These are phyloP conservation scores for Girardinichthys multiradiatus DNA, from an alignment of 2,113 vertebrate genomes.

Conservation along the genomic window DNA sequence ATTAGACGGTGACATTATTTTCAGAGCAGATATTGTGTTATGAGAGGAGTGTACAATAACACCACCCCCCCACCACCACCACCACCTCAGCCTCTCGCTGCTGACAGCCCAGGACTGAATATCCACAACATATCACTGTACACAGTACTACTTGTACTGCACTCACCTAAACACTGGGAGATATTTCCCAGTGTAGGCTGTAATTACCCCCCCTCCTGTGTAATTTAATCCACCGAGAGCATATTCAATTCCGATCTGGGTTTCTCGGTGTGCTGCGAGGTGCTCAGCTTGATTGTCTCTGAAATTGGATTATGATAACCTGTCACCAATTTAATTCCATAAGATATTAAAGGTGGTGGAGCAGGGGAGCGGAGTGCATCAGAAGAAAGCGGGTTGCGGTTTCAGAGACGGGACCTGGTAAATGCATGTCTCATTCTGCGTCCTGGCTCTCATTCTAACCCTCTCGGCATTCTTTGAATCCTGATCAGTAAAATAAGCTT, in stretches of 20 bases:
- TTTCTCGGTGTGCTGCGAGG: conserved; percentile 68
- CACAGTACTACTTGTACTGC: conserved; percentile 57
- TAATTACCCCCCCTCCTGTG: conserved; percentile 80
- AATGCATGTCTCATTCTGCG: conserved; percentile 61
- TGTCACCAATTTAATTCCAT: conserved; percentile 83
- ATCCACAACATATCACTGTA: conserved; percentile 68
- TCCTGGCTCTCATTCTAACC: conserved; percentile 51
- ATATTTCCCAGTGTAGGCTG: conserved; percentile 72
- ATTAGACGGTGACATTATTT: conserved; percentile 78
- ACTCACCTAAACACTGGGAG: conserved; percentile 67
- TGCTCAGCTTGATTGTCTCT: conserved; percentile 78
- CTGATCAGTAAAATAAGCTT: conserved; percentile 72
- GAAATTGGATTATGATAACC: conserved; percentile 88
- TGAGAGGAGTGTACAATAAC: conserved; percentile 72
- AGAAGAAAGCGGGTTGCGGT: too few species aligned
- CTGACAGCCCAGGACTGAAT: conserved; percentile 73
- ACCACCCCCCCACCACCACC: conserved; percentile 60
- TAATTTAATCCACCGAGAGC: conserved; percentile 79
- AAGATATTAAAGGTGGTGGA: conserved; percentile 74
- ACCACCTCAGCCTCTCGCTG: conserved; percentile 64
- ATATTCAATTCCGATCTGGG: conserved; percentile 77
- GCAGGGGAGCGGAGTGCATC: conserved; percentile 49
- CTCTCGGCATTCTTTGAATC: conserved; percentile 54
- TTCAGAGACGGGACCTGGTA: conserved; percentile 50
- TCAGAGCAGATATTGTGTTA: conserved; percentile 72